phyloP scores from a whole-genome alignment of 1,140 invertebrate species.

The Periplaneta americana region DNA sequence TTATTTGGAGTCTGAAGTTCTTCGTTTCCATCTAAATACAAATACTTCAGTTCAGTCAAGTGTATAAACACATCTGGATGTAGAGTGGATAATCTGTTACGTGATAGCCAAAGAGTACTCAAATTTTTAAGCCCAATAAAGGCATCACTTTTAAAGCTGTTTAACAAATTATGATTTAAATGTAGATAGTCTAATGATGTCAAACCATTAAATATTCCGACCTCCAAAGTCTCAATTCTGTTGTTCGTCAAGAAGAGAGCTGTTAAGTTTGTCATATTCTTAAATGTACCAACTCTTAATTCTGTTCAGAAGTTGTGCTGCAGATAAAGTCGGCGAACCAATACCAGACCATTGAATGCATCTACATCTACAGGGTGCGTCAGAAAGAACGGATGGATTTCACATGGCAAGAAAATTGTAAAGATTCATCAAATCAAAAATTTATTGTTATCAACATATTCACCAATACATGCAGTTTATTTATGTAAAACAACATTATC shows the following conservation, averaged over 20 bases:
- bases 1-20: neutral
- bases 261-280: neutral
- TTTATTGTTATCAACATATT: no score
- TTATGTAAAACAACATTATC: no score
- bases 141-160: neutral
- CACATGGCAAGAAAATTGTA: no score
- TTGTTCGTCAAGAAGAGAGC: neutral
- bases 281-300: neutral
- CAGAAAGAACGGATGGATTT: no score
- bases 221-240: neutral
- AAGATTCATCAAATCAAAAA: no score
- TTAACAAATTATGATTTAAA: neutral
- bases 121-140: neutral
- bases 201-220: neutral
- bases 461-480: no score
- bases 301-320: neutral
- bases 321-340: neutral
- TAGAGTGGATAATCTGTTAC: neutral
- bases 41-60: neutral
- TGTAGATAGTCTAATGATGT: neutral
- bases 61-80: neutral
- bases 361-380: no score
- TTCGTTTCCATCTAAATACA: neutral
- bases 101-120: neutral
- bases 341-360: neutral